Evolutionary conservation across 2,888 invertebrate genomes (phyloP), one percentile per base, ranked within the genome.

Genomic region (Drymonia ruficornis): DNA sequence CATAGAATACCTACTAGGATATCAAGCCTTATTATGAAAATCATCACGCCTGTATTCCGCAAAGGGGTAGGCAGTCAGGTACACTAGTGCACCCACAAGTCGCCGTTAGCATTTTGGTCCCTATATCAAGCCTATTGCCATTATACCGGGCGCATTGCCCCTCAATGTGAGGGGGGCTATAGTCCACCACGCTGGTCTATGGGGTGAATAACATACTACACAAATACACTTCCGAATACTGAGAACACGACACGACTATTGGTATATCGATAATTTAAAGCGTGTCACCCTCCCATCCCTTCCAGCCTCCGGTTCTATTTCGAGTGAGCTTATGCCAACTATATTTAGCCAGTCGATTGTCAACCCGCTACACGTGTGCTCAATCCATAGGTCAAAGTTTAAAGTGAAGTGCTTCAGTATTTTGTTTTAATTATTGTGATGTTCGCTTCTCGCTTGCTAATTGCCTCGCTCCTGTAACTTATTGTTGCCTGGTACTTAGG

Each of bases 261-360:
- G n/a, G 16, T 16, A 40, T 40, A 40, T 40, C n/a, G 40, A 19
- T 43, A 13, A 43, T 19, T 19, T 18, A 18, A 42, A 42, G 7
- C 15, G 42, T 23, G 43, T 43, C 19, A 19, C 52, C 51, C 44
- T 36, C 28, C 28, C 50, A 49, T 47, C 59, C 51, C 47, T 53
- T 50, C 42, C 43, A 29, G 38, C 38, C 23, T 45, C 19, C 49
- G 43, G 49, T 34, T 60, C 64, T 64, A 65, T 64, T 64, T 64
- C 50, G 23, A 56, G 50, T 50, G 34, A 38, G 47, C 51, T 49
- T 40, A 16, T 16, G 31, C 23, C n/a, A 45, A 38, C 23, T 67
- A 70, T 59, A 59, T 68, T 60, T 67, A 70, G 62, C 46, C 62
- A 63, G 65, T 64, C 18, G 59, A 50, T 59, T 66, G 61, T 57